These are phyloP conservation scores for Melopsittacus undulatus DNA, from an alignment of 2,797 vertebrate species.

Conservation along the genomic window DNA sequence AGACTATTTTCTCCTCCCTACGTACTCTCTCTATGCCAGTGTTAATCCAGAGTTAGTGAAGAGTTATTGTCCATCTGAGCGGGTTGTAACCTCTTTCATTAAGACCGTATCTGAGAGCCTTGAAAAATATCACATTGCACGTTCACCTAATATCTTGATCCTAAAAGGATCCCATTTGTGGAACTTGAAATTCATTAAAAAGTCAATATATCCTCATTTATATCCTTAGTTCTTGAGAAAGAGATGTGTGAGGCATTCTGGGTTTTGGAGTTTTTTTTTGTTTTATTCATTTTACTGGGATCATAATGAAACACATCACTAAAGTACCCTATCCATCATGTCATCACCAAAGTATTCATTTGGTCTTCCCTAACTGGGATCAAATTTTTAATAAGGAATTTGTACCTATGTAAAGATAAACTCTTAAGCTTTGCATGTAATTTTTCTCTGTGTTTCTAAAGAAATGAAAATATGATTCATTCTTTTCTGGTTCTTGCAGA, in stretches of 20 bases:
- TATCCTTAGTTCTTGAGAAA: neutral
- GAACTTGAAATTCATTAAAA: neutral
- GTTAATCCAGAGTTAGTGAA: neutral
- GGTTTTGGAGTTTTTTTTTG: neutral
- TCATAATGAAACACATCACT: neutral
- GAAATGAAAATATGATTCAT: constrained; percentile 50
- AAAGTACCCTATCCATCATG: neutral
- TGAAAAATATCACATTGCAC: neutral
- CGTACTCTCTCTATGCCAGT: neutral
- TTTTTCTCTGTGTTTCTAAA: constrained; percentile 55
- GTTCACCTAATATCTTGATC: neutral
- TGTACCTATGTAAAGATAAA: neutral
- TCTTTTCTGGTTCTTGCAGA: constrained; percentile 58
- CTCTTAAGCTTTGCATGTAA: constrained; percentile 1
- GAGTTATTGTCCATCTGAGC: neutral
- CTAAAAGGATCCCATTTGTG: neutral
- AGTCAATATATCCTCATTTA: neutral
- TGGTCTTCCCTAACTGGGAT: neutral
- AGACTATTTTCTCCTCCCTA: neutral
- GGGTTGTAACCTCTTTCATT: neutral
- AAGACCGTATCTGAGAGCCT: neutral
- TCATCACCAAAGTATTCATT: neutral
- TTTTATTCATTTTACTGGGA: neutral
- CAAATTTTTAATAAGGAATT: neutral
- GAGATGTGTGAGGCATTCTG: neutral